Conservation (phyloP, 1,140 invertebrate species). For the Lasioglossum albipes region DNA sequence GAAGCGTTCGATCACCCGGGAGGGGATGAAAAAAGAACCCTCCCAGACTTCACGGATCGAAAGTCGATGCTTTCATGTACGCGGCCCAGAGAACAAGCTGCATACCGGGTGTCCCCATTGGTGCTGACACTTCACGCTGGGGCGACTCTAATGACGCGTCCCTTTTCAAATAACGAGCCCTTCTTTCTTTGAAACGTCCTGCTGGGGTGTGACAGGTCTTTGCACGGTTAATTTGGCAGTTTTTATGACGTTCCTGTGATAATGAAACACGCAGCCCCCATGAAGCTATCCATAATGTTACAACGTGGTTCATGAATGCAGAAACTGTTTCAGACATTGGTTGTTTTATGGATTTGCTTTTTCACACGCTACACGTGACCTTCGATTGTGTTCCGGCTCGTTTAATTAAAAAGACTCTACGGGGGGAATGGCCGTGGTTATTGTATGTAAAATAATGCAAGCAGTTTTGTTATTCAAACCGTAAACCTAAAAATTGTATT, state of each 20-base stretch:
- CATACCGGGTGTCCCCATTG: background rate
- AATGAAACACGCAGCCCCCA: too few species aligned
- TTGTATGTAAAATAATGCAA: background rate
- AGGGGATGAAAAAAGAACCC: background rate
- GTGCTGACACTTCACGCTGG: too few species aligned
- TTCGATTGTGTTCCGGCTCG: too few species aligned
- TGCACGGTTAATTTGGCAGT: constrained; percentile 18
- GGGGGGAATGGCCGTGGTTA: background rate
- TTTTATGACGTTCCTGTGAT: background rate
- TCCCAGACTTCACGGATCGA: background rate
- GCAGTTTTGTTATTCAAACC: background rate
- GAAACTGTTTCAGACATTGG: too few species aligned
- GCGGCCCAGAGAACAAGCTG: background rate
- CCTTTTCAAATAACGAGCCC: constrained; percentile 27
- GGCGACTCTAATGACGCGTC: constrained; percentile 18
- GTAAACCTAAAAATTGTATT: constrained; percentile 31
- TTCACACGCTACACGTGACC: too few species aligned
- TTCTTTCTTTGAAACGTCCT: constrained; percentile 11
- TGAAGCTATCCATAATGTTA: too few species aligned
- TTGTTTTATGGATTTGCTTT: too few species aligned
- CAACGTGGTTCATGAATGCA: too few species aligned
- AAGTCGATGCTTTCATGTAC: constrained; percentile 1
- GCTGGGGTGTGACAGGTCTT: constrained; percentile 24
- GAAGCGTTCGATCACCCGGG: constrained; percentile 6
- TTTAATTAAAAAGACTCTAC: background rate